Conservation (phyloP, 2,888 invertebrate genomes). For the Cetonia aurata region DNA sequence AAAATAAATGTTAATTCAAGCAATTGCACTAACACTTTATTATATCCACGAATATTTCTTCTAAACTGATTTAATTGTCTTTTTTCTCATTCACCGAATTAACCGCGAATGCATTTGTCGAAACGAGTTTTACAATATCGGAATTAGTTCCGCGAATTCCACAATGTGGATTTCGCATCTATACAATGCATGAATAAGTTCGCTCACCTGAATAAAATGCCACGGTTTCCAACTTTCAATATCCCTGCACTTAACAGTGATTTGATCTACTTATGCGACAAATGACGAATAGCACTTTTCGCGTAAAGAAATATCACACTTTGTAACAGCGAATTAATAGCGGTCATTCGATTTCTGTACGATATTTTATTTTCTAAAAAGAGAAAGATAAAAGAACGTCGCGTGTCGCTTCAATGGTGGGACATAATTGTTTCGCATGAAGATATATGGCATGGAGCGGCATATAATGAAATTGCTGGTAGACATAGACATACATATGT, state of each 20-base stretch:
- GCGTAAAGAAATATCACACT: slow-evolving; percentile 9
- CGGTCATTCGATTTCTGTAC: slow-evolving; percentile 10
- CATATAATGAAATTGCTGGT: slow-evolving; percentile 4
- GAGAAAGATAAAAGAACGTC: slow-evolving; percentile 34
- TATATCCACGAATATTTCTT: too few relatives aligned
- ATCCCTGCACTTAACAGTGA: background rate
- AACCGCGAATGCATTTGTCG: too few relatives aligned
- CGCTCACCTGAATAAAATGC: too few relatives aligned
- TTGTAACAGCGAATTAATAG: slow-evolving; percentile 1
- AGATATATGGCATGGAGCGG: slow-evolving; percentile 4
- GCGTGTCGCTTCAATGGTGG: slow-evolving; percentile 24
- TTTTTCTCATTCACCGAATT: too few relatives aligned
- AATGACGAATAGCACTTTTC: background rate
- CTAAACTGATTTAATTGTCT: too few relatives aligned
- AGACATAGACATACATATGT: background rate
- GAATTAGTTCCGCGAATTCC: too few relatives aligned
- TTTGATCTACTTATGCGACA: background rate
- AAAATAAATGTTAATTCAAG: too few relatives aligned
- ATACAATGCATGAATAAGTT: too few relatives aligned
- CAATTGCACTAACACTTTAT: too few relatives aligned
- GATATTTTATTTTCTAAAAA: slow-evolving; percentile 25
- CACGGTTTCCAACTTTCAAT: background rate
- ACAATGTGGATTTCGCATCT: too few relatives aligned
- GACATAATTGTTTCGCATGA: slow-evolving; percentile 11
- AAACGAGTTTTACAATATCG: too few relatives aligned